phyloP scores from a whole-genome alignment of 2,797 vertebrate species.

The Parambassis ranga region DNA sequence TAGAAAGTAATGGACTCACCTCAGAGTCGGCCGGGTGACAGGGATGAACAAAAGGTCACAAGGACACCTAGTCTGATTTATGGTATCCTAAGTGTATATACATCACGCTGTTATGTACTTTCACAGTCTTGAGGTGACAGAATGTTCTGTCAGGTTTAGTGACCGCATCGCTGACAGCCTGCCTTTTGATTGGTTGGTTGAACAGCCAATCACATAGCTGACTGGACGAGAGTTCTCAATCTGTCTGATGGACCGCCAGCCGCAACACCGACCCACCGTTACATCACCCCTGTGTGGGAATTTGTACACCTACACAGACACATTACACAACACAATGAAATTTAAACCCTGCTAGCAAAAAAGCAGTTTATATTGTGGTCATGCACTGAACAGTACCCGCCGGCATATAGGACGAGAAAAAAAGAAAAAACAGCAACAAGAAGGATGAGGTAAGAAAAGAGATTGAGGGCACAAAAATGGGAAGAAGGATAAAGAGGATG shows the following conservation, averaged over 20 bases:
- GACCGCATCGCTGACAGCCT: background rate
- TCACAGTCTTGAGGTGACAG: background rate
- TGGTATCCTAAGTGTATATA: background rate
- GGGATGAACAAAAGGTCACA: background rate
- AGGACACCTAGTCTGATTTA: background rate
- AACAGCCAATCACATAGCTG: constrained; percentile 29
- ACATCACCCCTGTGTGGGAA: background rate
- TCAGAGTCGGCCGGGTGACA: background rate
- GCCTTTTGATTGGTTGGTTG: constrained; percentile 15
- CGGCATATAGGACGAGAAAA: background rate
- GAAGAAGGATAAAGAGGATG: background rate
- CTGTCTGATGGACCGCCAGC: constrained; percentile 12
- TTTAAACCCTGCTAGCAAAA: background rate
- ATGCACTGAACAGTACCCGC: background rate
- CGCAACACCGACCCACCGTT: background rate
- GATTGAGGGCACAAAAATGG: background rate
- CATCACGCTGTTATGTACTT: background rate
- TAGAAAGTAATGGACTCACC: background rate
- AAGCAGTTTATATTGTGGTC: background rate
- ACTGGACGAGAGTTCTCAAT: constrained; percentile 20
- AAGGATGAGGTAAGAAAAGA: background rate
- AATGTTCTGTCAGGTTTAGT: background rate
- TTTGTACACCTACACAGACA: background rate
- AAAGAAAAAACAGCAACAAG: too few relatives aligned
- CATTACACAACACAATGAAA: background rate